Base-by-base conservation (phyloP, 2,113 vertebrate genomes). In the Columbina picui region DNA sequence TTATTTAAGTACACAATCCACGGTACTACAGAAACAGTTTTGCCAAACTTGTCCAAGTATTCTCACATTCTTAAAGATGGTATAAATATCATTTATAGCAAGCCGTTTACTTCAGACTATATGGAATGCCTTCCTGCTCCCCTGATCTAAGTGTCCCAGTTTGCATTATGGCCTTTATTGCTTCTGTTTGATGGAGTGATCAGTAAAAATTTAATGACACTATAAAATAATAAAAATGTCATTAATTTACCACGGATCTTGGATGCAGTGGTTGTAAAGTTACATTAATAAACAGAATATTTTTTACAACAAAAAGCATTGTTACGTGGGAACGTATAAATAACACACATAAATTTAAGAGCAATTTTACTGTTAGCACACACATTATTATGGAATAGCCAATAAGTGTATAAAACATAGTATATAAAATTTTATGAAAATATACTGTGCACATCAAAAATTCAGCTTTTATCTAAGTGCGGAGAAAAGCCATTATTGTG, bases 141-240 rank as follows among this genome's bases (percentile, higher is more conserved):
- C 97, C 97, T 98, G 98, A 97, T 96, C 97, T 98, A 97, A 98
- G 98, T 98, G 98, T 98, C 98, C 98, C 98, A 96, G 98, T 98
- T 98, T 98, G 98, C 98, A 98, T 98, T 98, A 98, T 97, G 98
- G 98, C 97, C 99, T 99, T 99, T 99, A 99, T 98, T 98, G 98
- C 99, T 98, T 98, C 98, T 98, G 98, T 98, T 98, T 99, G 98
- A 99, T 98, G 98, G 98, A 99, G 99, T 99, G 99, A 99, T 99
- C 99, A 99, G 99, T 99, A 99, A 99, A 99, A 99, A 99, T 99
- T 99, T 99, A 99, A 99, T 99, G 99, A 99, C 98, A 99, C 99
- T 98, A 99, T 99, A 99, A 99, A 99, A 99, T 99, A 99, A 99
- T 99, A 99, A 99, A 99, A 99, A 99, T 98, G 99, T 98, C 99